Evolutionary conservation across 1,140 invertebrate species (phyloP).

Genomic region (Lucilia cuprina): DNA sequence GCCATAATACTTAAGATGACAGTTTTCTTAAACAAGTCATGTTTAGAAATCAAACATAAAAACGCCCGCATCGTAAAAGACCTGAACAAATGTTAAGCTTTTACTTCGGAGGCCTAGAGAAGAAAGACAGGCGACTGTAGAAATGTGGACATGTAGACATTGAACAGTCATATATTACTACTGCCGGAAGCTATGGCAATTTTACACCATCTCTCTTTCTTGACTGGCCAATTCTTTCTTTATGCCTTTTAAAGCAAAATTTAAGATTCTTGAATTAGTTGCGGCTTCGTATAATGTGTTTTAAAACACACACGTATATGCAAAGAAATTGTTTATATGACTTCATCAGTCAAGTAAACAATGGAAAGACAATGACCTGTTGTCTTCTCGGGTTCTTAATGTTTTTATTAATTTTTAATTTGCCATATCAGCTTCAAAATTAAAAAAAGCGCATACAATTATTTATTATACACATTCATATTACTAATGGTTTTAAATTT

Average conservation of each 20-base stretch:
- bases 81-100: background rate
- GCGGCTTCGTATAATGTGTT: background rate
- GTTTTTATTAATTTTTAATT: background rate
- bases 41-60: background rate
- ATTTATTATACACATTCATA: too few species aligned
- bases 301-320: background rate
- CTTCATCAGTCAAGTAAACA: background rate
- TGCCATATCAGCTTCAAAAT: background rate
- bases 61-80: background rate
- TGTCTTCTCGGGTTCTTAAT: background rate
- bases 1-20: background rate
- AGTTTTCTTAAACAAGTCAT: slow-evolving; percentile 8
- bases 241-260: background rate
- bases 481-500: too few species aligned
- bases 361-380: background rate
- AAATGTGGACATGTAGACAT: background rate
- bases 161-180: background rate
- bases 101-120: background rate
- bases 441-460: too few species aligned
- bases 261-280: background rate
- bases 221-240: too few species aligned
- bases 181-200: background rate
- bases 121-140: background rate
- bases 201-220: background rate
- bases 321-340: background rate